These are phyloP conservation scores for Potamilus streckersoni DNA, from an alignment of 1,140 invertebrate genomes.

Conservation along the genomic window DNA sequence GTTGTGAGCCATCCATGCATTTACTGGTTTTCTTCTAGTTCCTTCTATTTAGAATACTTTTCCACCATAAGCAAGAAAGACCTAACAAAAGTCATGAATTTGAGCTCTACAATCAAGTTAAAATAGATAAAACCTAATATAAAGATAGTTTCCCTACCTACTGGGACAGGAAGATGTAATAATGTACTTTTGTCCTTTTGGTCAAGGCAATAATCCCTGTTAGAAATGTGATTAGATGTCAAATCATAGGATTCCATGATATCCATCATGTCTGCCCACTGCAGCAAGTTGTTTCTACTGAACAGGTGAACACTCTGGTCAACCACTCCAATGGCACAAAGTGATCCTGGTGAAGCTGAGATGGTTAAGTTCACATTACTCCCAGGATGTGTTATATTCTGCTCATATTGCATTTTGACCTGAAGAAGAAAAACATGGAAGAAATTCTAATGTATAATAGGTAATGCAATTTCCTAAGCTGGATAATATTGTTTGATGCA, in stretches of 20 bases:
- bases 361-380: slow-evolving; percentile 68
- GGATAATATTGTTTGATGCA: no score
- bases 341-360: slow-evolving; percentile 70
- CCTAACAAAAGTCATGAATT: no score
- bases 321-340: slow-evolving; percentile 73
- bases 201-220: slow-evolving; percentile 24
- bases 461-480: no score
- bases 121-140: no score
- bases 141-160: no score
- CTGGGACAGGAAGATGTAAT: no score
- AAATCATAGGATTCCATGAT: slow-evolving; percentile 15
- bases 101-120: no score
- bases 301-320: slow-evolving; percentile 74
- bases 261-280: slow-evolving; percentile 13
- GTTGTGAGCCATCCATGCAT: no score
- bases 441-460: neutral
- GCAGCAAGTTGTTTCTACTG: slow-evolving; percentile 55
- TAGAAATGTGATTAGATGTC: slow-evolving; percentile 24
- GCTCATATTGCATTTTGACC: slow-evolving; percentile 68
- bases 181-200: no score
- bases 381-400: slow-evolving; percentile 69
- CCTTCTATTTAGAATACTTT: no score
- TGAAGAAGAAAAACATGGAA: slow-evolving; percentile 27
- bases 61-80: no score
- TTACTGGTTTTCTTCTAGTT: no score